Base-by-base conservation (phyloP, 2,888 invertebrate genomes). In the Lagria hirta region DNA sequence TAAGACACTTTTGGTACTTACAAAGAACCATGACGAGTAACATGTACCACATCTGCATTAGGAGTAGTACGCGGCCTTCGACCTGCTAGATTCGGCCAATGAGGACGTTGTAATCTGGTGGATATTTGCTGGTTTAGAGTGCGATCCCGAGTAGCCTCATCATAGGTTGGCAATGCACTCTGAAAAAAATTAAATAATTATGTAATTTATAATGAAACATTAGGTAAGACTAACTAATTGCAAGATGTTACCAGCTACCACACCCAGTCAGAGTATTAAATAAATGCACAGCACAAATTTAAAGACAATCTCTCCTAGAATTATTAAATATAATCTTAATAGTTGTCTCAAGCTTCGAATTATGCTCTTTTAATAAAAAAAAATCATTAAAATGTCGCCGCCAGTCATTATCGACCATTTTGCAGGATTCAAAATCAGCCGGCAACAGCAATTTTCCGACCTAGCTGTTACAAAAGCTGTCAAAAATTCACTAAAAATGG, bases 121-220 rank as follows among this genome's bases (percentile, higher is more conserved):
- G 47, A 47, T n/a, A n/a, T n/a, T 22, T 58, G 38, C 33, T 62
- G 44, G 15, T 62, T 63, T 14, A 59, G 60, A 2, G 38, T 44
- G 26, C 68, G 60, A 35, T 70, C 71, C 15, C 73, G 55, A 13
- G 70, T 70, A 2, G 76, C 75, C 56, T 77, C 77, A 53, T 76
- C 76, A 54, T 77, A 77, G 2, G 73, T 71, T 5, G 77, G 76
- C 30, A 76, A 65, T 20, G 68, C 66, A 29, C 68, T 65, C 69
- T 70, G 57, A 16, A 53, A 49, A 18, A 22, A 44, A 38, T 3
- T 7, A 16, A 35, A 16, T 18, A n/a, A 6, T 24, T 24, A 24
- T 11, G 11, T 8, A 6, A 5, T 11, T 24, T 24, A n/a, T 24
- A 24, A 4, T 4, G 4, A 24, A 24, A 8, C 5, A 8, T 24